Evolutionary conservation across 2,888 invertebrate species (phyloP).

Genomic region (Melinaea menophilus): DNA sequence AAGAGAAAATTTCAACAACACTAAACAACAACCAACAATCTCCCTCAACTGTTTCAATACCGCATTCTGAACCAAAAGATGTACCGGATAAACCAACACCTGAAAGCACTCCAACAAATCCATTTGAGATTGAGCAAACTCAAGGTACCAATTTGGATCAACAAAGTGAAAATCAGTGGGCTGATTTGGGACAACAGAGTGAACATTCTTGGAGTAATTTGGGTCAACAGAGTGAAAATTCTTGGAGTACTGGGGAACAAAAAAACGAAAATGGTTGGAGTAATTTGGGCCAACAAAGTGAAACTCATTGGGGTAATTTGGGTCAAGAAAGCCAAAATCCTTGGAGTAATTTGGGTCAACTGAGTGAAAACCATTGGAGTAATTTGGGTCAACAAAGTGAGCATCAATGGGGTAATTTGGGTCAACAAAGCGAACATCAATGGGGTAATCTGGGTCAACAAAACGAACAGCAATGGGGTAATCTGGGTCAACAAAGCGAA

Average conservation of each 20-base stretch:
- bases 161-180: neutral
- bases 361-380: neutral
- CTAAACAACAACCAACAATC: neutral
- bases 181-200: neutral
- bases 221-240: neutral
- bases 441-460: conserved; percentile 3
- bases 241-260: neutral
- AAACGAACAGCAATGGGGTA: neutral
- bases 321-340: conserved; percentile 22
- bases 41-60: neutral
- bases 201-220: neutral
- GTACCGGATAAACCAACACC: neutral
- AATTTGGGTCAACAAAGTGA: conserved; percentile 27
- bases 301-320: conserved; percentile 3
- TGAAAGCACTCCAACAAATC: conserved; percentile 1
- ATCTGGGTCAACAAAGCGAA: neutral
- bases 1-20: neutral
- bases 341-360: neutral
- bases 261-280: neutral
- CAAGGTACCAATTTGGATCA: neutral
- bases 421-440: conserved; percentile 1
- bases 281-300: neutral
- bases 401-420: conserved; percentile 29
- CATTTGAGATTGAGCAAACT: neutral
- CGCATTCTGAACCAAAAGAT: neutral